Evolutionary conservation across 2,888 invertebrate genomes (phyloP).

Genomic region (Tortricodes alternella): DNA sequence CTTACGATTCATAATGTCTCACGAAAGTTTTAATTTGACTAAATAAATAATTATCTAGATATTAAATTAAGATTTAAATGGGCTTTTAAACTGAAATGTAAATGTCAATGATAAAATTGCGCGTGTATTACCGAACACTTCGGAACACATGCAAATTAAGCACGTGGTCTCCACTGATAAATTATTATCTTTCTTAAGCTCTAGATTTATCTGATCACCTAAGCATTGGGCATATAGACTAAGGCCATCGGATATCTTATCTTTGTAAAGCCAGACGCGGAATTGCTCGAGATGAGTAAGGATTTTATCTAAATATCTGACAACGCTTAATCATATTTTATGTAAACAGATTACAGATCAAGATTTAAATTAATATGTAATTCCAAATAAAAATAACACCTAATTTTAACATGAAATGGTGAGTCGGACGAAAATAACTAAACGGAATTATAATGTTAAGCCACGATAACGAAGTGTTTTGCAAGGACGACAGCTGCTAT

Average conservation of each 20-base stretch:
- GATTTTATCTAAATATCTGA: conserved; percentile 13
- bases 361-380: not conserved
- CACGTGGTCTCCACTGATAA: conserved; percentile 38
- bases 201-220: conserved; percentile 9
- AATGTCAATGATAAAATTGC: too few relatives aligned
- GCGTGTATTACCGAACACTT: too few relatives aligned
- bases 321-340: conserved; percentile 7
- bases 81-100: too few relatives aligned
- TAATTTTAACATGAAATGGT: not conserved
- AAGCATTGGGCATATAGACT: conserved; percentile 13
- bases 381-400: conserved; percentile 2
- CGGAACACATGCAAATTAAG: conserved; percentile 10
- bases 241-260: conserved; percentile 23
- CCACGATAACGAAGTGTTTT: too few relatives aligned
- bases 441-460: too few relatives aligned
- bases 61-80: too few relatives aligned
- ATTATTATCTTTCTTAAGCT: conserved; percentile 9
- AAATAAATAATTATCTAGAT: too few relatives aligned
- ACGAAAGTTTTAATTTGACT: too few relatives aligned
- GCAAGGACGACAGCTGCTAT: too few relatives aligned
- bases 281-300: conserved; percentile 14
- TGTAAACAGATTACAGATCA: conserved; percentile 5
- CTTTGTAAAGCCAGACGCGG: conserved; percentile 17
- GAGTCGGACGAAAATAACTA: too few relatives aligned
- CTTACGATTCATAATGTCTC: too few relatives aligned